phyloP scores from a whole-genome alignment of 2,113 vertebrate species.

The Lucifuga dentata region DNA sequence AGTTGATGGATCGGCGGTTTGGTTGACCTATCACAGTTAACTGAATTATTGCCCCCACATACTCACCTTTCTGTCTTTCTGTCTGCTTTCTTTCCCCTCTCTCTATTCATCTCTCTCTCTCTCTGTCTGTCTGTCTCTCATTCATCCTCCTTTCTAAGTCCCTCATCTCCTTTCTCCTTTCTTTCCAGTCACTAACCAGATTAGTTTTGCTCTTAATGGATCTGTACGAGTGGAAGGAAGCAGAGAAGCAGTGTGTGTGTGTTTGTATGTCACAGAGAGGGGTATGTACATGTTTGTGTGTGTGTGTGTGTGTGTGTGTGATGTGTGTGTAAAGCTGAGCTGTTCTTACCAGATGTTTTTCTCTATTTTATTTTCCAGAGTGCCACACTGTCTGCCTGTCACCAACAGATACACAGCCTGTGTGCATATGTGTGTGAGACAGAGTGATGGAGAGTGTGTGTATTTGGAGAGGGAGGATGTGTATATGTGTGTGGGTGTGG shows the following conservation, averaged over 20 bases:
- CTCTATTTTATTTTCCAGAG: constrained; percentile 69
- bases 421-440: constrained; percentile 23
- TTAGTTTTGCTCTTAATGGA: constrained; percentile 74
- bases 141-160: constrained; percentile 13
- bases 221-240: constrained; percentile 59
- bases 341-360: constrained; percentile 75
- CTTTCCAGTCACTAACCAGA: constrained; percentile 70
- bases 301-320: constrained; percentile 22
- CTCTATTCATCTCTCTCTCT: constrained; percentile 22
- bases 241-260: constrained; percentile 14
- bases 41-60: constrained; percentile 73
- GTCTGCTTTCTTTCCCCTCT: constrained; percentile 45
- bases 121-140: constrained; percentile 1
- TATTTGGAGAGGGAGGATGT: constrained; percentile 39
- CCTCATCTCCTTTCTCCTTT: constrained; percentile 51
- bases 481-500: constrained; percentile 19
- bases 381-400: constrained; percentile 72
- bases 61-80: constrained; percentile 72
- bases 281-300: neutral
- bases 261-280: neutral
- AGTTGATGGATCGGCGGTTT: constrained; percentile 74
- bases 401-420: constrained; percentile 63
- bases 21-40: constrained; percentile 80
- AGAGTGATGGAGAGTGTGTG: constrained; percentile 35
- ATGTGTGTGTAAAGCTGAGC: constrained; percentile 54